Evolutionary conservation across 2,888 invertebrate genomes (phyloP), one percentile per base, ranked within the genome.

Genomic region (Cinara cedri): DNA sequence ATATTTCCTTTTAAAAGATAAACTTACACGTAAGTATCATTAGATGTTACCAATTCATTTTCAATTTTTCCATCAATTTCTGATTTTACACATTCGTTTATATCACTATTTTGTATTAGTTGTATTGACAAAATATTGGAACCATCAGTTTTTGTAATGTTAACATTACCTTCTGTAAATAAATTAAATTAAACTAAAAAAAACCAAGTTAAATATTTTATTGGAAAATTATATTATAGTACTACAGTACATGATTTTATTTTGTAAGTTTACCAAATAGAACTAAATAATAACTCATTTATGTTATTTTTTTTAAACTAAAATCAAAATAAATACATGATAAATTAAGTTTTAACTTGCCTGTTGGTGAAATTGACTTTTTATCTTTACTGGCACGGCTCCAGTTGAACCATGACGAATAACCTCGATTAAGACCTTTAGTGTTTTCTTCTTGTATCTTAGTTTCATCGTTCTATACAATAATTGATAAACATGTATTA

Each of bases 321-420:
- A 8, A 54, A 19, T 54, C 14, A 26, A 57, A 60, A 60, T 24
- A 0, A n/a, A 13, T 14, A 60, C 14, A 14, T 14, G 24, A 24
- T 54, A 19, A 54, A 9, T 9, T 9, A 54, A 19, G n/a, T 49
- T 3, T 62, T n/a, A 46, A 55, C 24, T 60, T 19, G 70, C 78
- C 68, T 70, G 60, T 34, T 42, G 66, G 14, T 19, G 19, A 4
- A 42, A 51, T 78, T 16, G 78, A 68, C 66, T 76, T 76, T n/a
- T 60, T 78, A 21, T 78, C 78, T 70, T 78, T 78, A 51, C 60
- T 78, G 46, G 71, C 81, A 24, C 87, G 85, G 78, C 88, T 85
- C 88, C 89, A 89, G 2, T 87, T 87, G 83, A 89, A 89, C 89
- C 89, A 89, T 0, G 89, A 89, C 78, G 87, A 87, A 82, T 88